Conservation (phyloP, 2,113 vertebrate genomes). For the Ceyx cyanopectus region DNA sequence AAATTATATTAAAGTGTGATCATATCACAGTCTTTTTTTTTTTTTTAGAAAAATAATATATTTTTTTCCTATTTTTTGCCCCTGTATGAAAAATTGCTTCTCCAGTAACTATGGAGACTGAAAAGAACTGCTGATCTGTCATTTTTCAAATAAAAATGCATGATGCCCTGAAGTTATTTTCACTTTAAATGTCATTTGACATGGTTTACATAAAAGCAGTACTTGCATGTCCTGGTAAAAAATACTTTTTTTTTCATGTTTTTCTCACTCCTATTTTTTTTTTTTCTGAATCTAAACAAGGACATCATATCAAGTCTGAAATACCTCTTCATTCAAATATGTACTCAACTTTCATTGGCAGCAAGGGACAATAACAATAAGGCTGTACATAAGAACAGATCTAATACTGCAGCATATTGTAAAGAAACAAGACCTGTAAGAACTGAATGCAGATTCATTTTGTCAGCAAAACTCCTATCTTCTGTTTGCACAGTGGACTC, state of each 20-base stretch:
- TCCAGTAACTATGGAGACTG: not conserved
- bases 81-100: not conserved
- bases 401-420: not conserved
- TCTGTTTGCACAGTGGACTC: not conserved
- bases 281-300: not conserved
- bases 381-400: not conserved
- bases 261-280: not conserved
- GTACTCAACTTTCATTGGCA: not conserved
- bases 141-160: not conserved
- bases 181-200: conserved; percentile 10
- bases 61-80: not conserved
- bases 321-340: not conserved
- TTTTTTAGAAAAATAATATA: no score
- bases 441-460: conserved; percentile 1
- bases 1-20: no score
- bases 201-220: conserved; percentile 2
- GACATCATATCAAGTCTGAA: not conserved
- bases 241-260: not conserved
- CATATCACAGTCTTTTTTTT: no score
- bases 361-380: not conserved
- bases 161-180: conserved; percentile 36
- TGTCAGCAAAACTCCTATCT: not conserved
- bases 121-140: conserved; percentile 26
- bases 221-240: not conserved
- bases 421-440: not conserved